phyloP scores from a whole-genome alignment of 1,140 invertebrate species.

The Drosophila persimilis region DNA sequence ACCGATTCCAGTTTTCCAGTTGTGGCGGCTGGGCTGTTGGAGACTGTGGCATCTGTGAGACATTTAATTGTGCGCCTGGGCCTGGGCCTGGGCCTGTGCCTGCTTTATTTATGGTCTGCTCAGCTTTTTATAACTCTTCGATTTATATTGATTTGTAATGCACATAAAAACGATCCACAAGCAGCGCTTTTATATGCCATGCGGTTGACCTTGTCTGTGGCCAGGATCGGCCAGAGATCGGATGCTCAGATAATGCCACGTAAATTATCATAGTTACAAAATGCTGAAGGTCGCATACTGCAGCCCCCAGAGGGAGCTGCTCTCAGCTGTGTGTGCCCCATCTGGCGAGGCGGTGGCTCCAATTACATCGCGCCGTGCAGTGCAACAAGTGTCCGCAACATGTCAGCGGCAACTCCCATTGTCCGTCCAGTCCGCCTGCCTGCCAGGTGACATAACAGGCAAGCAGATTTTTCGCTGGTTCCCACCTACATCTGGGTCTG shows the following conservation, averaged over 20 bases:
- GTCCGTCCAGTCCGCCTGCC: no score
- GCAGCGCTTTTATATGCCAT: conserved; percentile 41
- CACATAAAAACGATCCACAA: conserved; percentile 49
- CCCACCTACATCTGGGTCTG: conserved; percentile 31
- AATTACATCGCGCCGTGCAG: background rate
- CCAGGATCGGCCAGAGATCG: conserved; percentile 42
- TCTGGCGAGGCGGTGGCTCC: conserved; percentile 13
- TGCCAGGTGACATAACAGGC: conserved; percentile 28
- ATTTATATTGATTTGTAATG: conserved; percentile 79
- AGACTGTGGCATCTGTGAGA: conserved; percentile 64
- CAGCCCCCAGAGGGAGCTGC: background rate
- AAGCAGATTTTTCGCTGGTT: conserved; percentile 13
- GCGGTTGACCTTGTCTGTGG: conserved; percentile 70
- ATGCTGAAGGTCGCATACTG: conserved; percentile 56
- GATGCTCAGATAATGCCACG: conserved; percentile 7
- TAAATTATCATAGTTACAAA: conserved; percentile 61
- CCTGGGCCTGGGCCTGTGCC: conserved; percentile 21
- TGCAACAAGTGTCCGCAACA: conserved; percentile 11
- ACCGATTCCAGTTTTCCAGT: conserved; percentile 67
- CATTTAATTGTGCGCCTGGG: conserved; percentile 66
- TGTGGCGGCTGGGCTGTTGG: conserved; percentile 10
- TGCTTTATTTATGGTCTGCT: conserved; percentile 71
- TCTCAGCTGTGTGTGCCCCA: background rate
- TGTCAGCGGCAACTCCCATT: conserved; percentile 5
- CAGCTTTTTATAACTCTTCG: conserved; percentile 78